These are phyloP conservation scores for Temnothorax rugatulus DNA, from an alignment of 2,888 invertebrate genomes.

Conservation along the genomic window DNA sequence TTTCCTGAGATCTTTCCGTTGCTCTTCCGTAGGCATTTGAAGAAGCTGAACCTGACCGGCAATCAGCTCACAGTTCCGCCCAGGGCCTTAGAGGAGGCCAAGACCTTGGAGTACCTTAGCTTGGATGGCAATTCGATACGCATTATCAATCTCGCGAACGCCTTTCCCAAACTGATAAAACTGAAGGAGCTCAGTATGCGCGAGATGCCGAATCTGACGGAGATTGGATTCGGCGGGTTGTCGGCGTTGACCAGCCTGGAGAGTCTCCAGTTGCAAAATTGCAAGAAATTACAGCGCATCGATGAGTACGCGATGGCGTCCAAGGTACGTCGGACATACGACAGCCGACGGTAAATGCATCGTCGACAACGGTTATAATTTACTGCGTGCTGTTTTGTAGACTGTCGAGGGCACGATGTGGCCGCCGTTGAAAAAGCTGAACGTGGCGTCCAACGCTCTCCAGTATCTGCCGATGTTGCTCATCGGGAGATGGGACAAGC, in stretches of 20 bases:
- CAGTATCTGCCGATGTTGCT: constrained; percentile 89
- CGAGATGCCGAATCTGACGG: constrained; percentile 89
- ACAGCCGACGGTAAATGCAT: neutral
- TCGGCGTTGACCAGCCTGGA: constrained; percentile 88
- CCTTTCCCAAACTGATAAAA: constrained; percentile 89
- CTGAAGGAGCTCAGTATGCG: constrained; percentile 90
- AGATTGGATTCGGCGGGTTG: constrained; percentile 88
- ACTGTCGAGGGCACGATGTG: constrained; percentile 88
- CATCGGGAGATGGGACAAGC: constrained; percentile 90
- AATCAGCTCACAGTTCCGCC: constrained; percentile 90
- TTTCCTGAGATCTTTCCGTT: neutral
- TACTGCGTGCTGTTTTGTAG: constrained; percentile 72
- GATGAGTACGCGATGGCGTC: constrained; percentile 87
- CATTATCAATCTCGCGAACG: constrained; percentile 87
- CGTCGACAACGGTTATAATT: neutral
- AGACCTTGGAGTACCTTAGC: constrained; percentile 88
- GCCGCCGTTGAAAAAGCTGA: constrained; percentile 90
- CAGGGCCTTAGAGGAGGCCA: constrained; percentile 88
- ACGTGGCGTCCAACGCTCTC: constrained; percentile 91
- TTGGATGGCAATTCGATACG: constrained; percentile 91
- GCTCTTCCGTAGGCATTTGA: constrained; percentile 86
- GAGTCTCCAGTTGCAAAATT: constrained; percentile 89
- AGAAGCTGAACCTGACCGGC: constrained; percentile 90
- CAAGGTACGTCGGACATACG: constrained; percentile 45
- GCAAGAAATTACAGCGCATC: constrained; percentile 88